Evolutionary conservation across 2,113 vertebrate species (phyloP).

Genomic region (Tragelaphus imberbis): DNA sequence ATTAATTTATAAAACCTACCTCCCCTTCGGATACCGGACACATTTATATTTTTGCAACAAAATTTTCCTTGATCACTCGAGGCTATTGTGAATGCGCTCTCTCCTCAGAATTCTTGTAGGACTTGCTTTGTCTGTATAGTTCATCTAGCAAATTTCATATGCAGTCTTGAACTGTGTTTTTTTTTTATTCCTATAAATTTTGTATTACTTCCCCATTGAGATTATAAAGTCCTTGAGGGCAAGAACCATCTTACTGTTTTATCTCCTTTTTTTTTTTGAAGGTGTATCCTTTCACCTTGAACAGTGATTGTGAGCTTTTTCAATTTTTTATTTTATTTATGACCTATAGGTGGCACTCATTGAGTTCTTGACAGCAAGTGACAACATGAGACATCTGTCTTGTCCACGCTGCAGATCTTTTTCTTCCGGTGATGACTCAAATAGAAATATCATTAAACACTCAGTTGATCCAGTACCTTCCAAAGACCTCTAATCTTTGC

Average conservation of each 20-base stretch:
- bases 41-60: background rate
- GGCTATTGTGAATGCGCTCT: background rate
- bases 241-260: background rate
- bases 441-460: background rate
- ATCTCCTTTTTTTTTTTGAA: background rate
- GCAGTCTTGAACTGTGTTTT: background rate
- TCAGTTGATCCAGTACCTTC: background rate
- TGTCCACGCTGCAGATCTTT: background rate
- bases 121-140: background rate
- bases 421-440: background rate
- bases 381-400: background rate
- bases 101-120: background rate
- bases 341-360: slow-evolving; percentile 8
- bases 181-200: background rate
- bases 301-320: background rate
- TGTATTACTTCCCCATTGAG: background rate
- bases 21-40: background rate
- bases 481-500: background rate
- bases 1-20: background rate
- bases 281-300: background rate
- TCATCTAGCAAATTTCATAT: background rate
- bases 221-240: background rate
- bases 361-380: background rate
- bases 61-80: background rate
- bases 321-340: background rate